Base-by-base conservation (phyloP, 2,888 invertebrate species). In the Beris morrisii region DNA sequence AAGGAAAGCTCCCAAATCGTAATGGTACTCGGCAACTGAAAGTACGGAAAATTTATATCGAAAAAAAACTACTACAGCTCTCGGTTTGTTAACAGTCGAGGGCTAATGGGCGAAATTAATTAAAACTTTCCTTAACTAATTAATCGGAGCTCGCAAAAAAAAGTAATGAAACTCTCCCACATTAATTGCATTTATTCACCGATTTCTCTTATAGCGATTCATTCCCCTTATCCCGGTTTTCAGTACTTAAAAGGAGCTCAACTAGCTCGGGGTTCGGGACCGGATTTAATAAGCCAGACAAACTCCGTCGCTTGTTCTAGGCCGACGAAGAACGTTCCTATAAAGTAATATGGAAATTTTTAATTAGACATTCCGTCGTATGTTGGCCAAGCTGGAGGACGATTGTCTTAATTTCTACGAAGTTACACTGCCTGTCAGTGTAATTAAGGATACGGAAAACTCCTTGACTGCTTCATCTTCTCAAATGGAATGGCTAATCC, bases 71-170 rank as follows among this genome's bases (percentile, higher is more conserved):
- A 22, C 22, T 52, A 22, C 52, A 7, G 15, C 15, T 7, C 56
- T 44, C 31, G 9, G 30, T 48, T 55, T 65, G 65, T 56, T 67
- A 69, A 67, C 59, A 67, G 69, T 72, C 70, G 70, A 71, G 70
- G 72, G 70, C 73, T 72, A 72, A 72, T 72, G 73, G 73, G 70
- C 72, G 71, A 73, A 73, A 73, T 73, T 73, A 73, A 73, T 73
- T 73, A 73, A 73, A 73, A 73, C 73, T 73, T 73, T 73, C 71
- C 70, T 50, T 72, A 73, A 73, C 73, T 73, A 73, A 73, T 73
- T 73, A 73, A 73, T 73, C 72, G 73, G 70, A 72, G 71, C 65
- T 48, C 63, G 63, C 58, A 67, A 59, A 66, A 67, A 67, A 66
- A 69, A 67, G 68, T 66, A 65, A 66, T 64, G 67, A 69, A 66